phyloP scores from a whole-genome alignment of 2,888 invertebrate species.

The Bombylius discolor region DNA sequence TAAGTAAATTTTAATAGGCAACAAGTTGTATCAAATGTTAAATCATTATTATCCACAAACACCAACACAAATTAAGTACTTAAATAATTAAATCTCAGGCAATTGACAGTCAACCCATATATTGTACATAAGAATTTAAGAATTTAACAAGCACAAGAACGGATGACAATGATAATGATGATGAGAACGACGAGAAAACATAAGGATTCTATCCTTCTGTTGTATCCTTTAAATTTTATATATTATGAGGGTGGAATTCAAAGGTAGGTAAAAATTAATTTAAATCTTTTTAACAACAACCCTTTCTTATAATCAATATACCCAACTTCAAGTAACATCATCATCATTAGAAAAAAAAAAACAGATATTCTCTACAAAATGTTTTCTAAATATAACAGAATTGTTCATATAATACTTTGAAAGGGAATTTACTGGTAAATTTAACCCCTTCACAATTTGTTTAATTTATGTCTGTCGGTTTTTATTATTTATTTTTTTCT shows the following conservation, averaged over 20 bases:
- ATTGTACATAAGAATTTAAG: not conserved
- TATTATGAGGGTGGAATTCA: not conserved
- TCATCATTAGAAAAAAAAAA: not conserved
- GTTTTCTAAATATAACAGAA: no score
- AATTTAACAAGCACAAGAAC: not conserved
- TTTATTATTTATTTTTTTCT: not conserved
- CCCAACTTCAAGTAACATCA: not conserved
- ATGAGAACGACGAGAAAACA: no score
- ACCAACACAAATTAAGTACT: conserved; percentile 1
- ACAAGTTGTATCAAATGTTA: no score
- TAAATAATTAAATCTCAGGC: conserved; percentile 8
- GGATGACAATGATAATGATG: no score
- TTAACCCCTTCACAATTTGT: not conserved
- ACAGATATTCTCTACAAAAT: no score
- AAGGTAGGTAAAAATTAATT: not conserved
- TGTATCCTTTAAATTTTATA: no score
- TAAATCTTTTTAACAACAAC: not conserved
- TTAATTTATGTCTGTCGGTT: no score
- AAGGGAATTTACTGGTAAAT: not conserved
- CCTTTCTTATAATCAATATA: not conserved
- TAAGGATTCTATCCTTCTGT: no score
- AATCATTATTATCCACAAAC: not conserved
- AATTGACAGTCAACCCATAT: not conserved
- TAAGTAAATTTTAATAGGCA: no score
- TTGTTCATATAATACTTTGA: not conserved